Evolutionary conservation across 1,140 invertebrate genomes (phyloP), one percentile per base, ranked within the genome.

Genomic region (Caenorhabditis latens): DNA sequence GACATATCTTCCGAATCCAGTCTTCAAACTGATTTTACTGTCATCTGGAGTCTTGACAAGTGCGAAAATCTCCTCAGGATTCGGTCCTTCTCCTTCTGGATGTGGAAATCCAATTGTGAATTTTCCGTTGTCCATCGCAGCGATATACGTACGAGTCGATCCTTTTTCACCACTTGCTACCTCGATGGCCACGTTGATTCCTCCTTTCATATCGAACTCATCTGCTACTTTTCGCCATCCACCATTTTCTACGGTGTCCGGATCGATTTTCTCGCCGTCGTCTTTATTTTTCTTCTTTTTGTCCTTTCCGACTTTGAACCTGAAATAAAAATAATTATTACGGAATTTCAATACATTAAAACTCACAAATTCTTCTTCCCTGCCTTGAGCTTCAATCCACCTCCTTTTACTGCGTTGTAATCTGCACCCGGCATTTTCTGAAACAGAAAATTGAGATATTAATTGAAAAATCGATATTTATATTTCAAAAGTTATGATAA

Each of bases 1-100:
- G 6, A 90, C 71, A 79, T 90, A 90, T 79, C 90, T 90, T 9
- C 89, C 89, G 84, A 89, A 90, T 43, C 89, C 89, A 13, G 89
- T 90, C 58, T 89, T 88, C 63, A 90, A 63, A 84, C 89, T 88
- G 79, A 90, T 90, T 83, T 88, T 90, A 46, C 32, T 24, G 32
- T 89, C 89, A 63, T 90, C 89, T 58, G 89, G 89, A 9, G 89
- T 88, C 57, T 90, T 90, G 7, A 89, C 86, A 19, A 89, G 63
- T 7, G 86, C 85, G 86, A 90, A 90, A 48, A 90, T 84, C 58
- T 90, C 89, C 65, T 90, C 89, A 5, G 89, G 89, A 82, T 48
- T 86, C 40, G 89, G 89, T 48, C 58, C 83, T 46, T 90, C 89
- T 2, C 88, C 89, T 32, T 87, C 84, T 19, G 32, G 58, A 84